These are phyloP conservation scores for Hyperoodon ampullatus DNA, from an alignment of 2,113 vertebrate genomes.

Conservation along the genomic window DNA sequence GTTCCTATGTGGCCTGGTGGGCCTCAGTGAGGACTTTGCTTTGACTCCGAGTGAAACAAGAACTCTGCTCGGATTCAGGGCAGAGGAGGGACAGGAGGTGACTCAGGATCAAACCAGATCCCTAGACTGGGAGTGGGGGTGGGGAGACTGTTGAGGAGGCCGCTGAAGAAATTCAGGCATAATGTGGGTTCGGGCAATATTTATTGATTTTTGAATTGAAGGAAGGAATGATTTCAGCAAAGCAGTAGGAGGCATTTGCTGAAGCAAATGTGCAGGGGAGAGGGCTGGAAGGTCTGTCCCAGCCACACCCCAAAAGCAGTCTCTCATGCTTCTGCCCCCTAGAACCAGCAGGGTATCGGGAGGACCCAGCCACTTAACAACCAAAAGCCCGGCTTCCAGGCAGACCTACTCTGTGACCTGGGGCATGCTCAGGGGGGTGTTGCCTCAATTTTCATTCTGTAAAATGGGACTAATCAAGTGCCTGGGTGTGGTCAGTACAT, in stretches of 20 bases:
- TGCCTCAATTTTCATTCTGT: background rate
- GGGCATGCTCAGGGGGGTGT: rapidly evolving
- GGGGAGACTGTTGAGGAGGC: background rate
- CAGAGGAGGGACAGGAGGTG: rapidly evolving
- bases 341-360: background rate
- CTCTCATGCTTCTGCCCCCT: too few species aligned
- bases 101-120: background rate
- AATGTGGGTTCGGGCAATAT: background rate
- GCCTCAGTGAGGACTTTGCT: background rate
- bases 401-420: background rate
- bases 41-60: background rate
- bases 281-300: background rate
- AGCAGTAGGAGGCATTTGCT: background rate
- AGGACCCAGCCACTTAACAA: background rate
- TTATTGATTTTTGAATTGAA: background rate
- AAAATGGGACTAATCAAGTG: background rate
- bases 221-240: too few species aligned
- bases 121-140: background rate
- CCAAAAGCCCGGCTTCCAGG: background rate
- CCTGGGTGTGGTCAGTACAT: background rate
- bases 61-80: background rate
- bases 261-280: too few species aligned
- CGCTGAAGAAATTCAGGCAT: background rate
- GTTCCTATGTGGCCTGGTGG: background rate
- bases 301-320: background rate